phyloP scores from a whole-genome alignment of 2,113 vertebrate genomes.

The Tyto alba region DNA sequence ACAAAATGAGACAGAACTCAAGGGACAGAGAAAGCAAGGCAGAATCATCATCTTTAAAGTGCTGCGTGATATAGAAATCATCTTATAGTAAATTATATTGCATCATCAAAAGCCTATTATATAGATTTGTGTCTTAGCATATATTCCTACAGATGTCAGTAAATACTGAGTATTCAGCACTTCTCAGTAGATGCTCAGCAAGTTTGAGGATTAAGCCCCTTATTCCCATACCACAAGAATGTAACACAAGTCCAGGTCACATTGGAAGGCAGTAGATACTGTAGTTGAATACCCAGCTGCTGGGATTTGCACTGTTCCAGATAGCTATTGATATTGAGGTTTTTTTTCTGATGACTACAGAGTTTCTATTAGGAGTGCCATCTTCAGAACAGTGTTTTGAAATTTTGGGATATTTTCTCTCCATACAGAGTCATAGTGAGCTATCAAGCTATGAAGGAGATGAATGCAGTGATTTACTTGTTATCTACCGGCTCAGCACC shows the following conservation, averaged over 20 bases:
- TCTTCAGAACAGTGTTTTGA: background rate
- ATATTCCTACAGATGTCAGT: background rate
- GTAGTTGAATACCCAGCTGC: background rate
- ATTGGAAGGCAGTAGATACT: background rate
- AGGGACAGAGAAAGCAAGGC: background rate
- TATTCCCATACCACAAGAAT: background rate
- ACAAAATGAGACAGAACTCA: background rate
- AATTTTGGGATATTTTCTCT: background rate
- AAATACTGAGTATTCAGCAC: background rate
- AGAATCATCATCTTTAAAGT: background rate
- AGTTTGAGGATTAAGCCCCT: background rate
- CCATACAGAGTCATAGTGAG: background rate
- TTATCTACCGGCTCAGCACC: background rate
- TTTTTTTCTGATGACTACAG: background rate
- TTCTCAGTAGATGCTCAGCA: background rate
- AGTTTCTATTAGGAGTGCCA: background rate
- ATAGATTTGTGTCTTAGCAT: background rate
- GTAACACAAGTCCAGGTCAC: background rate
- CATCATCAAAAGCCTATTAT: background rate
- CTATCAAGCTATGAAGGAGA: background rate
- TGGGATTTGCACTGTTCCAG: background rate
- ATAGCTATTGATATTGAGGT: background rate
- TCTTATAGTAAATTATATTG: background rate
- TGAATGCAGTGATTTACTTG: background rate
- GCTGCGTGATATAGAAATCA: background rate